Evolutionary conservation across 92 coral and sea anemone genomes (phyloP).

Genomic region (Plumapathes pennacea): DNA sequence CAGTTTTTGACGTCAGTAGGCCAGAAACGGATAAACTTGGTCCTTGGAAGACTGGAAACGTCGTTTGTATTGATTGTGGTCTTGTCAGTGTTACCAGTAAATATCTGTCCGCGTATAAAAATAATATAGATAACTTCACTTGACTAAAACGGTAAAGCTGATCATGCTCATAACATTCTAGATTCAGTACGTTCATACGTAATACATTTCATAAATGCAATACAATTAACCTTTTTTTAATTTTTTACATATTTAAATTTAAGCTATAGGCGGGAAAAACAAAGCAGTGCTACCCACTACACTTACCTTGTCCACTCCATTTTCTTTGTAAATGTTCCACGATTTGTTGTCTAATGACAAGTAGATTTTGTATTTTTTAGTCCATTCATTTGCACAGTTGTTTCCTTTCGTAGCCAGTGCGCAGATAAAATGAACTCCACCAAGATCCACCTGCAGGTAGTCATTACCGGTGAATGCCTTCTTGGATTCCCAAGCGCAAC

Average conservation of each 20-base stretch:
- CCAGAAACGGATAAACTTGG: constrained; percentile 25
- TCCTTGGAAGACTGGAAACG: not conserved
- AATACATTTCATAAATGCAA: too few relatives aligned
- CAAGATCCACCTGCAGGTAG: constrained; percentile 22
- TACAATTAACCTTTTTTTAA: too few relatives aligned
- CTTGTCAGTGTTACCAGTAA: constrained; percentile 14
- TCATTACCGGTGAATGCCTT: not conserved
- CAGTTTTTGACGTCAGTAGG: not conserved
- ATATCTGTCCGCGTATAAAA: not conserved
- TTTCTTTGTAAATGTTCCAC: constrained; percentile 13
- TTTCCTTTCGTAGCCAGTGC: constrained; percentile 9
- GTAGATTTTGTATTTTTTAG: not conserved
- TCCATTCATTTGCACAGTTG: not conserved
- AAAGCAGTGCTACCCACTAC: too few relatives aligned
- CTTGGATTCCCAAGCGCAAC: constrained; percentile 10
- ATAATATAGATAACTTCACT: not conserved
- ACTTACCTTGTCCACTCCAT: constrained; percentile 10
- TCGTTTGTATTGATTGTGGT: not conserved
- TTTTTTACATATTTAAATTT: too few relatives aligned
- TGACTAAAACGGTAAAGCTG: too few relatives aligned
- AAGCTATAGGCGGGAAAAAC: too few relatives aligned
- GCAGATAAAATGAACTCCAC: constrained; percentile 1
- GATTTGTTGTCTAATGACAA: not conserved
- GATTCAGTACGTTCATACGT: too few relatives aligned
- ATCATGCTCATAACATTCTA: too few relatives aligned